phyloP scores from a whole-genome alignment of 2,888 invertebrate genomes.

The Drosophila dives region DNA sequence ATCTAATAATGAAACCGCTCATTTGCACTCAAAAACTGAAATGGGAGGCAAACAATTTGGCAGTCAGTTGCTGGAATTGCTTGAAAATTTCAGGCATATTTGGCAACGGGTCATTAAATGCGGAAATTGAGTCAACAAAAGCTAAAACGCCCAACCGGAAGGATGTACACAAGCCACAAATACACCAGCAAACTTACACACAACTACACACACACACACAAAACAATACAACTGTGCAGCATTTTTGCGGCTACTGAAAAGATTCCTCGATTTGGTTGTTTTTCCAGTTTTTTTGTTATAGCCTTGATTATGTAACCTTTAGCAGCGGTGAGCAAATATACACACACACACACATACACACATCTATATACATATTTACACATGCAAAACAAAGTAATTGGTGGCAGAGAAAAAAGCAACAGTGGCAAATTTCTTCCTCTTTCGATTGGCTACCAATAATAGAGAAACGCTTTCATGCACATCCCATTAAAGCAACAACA shows the following conservation, averaged over 20 bases:
- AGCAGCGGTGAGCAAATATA: slow-evolving; percentile 25
- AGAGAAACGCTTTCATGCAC: slow-evolving; percentile 36
- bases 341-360: slow-evolving; percentile 16
- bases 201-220: slow-evolving; percentile 15
- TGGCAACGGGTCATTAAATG: slow-evolving; percentile 81
- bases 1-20: slow-evolving; percentile 50
- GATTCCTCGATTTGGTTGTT: slow-evolving; percentile 42
- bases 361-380: not conserved
- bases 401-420: slow-evolving; percentile 43
- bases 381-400: slow-evolving; percentile 55
- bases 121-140: slow-evolving; percentile 82
- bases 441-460: slow-evolving; percentile 66
- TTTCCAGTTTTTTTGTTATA: slow-evolving; percentile 29
- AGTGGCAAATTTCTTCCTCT: slow-evolving; percentile 17
- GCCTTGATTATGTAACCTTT: slow-evolving; percentile 67
- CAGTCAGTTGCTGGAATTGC: slow-evolving; percentile 49
- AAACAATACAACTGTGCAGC: slow-evolving; percentile 48
- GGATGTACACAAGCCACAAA: slow-evolving; percentile 54
- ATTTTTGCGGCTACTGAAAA: slow-evolving; percentile 46
- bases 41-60: slow-evolving; percentile 6
- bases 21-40: slow-evolving; percentile 27
- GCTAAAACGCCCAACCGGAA: slow-evolving; percentile 70
- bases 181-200: slow-evolving; percentile 31
- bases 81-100: slow-evolving; percentile 72
- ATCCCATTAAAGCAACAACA: slow-evolving; percentile 8